Evolutionary conservation across 2,113 vertebrate species (phyloP).

Genomic region (Scytalopus superciliaris): DNA sequence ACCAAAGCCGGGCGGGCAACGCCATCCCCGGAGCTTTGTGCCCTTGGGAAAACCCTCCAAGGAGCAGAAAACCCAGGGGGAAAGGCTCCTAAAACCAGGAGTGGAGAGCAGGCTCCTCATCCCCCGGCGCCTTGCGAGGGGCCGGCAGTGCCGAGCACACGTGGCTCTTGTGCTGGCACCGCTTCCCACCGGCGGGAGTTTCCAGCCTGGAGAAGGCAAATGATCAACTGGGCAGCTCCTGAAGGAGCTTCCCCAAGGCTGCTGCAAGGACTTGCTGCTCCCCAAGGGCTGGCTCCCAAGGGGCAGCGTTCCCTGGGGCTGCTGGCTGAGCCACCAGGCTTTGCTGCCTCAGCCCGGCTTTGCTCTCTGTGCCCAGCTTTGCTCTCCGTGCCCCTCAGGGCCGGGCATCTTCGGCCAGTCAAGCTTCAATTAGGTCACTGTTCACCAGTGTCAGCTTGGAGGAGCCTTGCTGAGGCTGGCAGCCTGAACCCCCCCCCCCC

Average conservation of each 20-base stretch:
- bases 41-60: not conserved
- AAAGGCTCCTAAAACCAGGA: not conserved
- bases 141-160: not conserved
- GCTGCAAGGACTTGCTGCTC: not conserved
- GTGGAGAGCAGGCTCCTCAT: not conserved
- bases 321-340: not conserved
- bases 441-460: constrained; percentile 37
- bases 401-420: constrained; percentile 31
- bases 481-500: no score
- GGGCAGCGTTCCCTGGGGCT: not conserved
- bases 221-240: constrained; percentile 4
- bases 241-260: not conserved
- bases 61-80: not conserved
- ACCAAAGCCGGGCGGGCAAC: not conserved
- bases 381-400: not conserved
- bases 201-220: not conserved
- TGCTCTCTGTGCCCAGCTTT: not conserved
- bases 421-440: constrained; percentile 52
- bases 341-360: not conserved
- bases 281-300: not conserved
- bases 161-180: not conserved
- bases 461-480: constrained; percentile 50
- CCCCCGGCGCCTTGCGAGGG: not conserved
- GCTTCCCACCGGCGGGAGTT: not conserved
- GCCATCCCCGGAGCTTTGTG: rapidly evolving